Base-by-base conservation (phyloP, 2,888 invertebrate species). In the Sinohyriopsis cumingii region DNA sequence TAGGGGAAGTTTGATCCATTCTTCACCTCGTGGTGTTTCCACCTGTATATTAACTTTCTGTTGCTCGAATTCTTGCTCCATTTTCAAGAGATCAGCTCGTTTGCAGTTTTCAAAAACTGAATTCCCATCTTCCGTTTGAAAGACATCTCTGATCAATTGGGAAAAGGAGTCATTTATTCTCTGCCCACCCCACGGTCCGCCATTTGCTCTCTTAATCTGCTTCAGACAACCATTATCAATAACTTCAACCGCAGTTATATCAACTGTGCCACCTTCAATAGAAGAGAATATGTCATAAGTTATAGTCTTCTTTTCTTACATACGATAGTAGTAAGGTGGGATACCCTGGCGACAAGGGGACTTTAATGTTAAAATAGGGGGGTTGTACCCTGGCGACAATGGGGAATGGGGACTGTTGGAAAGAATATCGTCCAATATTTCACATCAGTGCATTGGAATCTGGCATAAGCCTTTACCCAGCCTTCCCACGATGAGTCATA, bases 61-160 rank as follows among this genome's bases (percentile, higher is more conserved):
- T 18, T 62, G 61, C 63, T 76, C 76, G 61, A 76, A 76, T 28
- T 76, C 71, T n/a, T 62, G 33, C 24, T 73, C 71, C 69, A 76
- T 73, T 55, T 57, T 63, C 19, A 71, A 24, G 33, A 71, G 55
- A 3, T 76, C 73, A 15, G 62, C 63, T 0, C 67, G 64, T 18
- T 68, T 67, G 3, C 55, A 56, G n/a, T 59, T 55, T 24, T 15
- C n/a, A n/a, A 62, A 71, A 25, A 65, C 60, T n/a, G 67, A 45
- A 12, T 59, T 64, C 73, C 73, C 71, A 4, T 57, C 68, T 18
- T 67, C 56, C 5, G 62, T 68, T 1, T 65, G 57, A 65, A 76
- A 76, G 19, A 59, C 67, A n/a, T 73, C 73, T 20, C 68, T 28
- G 55, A 70, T 69, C 1, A 60, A 56, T 59, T 76, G 71, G 24